Conservation (phyloP, 2,797 vertebrate species). For the Labeo calbasu region DNA sequence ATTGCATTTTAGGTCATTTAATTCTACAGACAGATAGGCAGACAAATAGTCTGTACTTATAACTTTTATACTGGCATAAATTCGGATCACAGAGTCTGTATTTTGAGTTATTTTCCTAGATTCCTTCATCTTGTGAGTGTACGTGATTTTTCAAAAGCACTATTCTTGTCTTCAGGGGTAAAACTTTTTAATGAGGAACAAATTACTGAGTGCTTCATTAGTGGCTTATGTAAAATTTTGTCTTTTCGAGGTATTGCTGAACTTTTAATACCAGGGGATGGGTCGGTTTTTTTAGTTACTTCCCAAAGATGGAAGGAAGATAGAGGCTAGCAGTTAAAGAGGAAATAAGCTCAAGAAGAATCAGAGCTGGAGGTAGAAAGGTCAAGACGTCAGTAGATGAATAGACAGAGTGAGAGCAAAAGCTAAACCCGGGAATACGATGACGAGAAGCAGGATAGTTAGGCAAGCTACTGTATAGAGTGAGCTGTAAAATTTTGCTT, state of each 20-base stretch:
- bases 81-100: not conserved
- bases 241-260: constrained; percentile 36
- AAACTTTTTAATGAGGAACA: constrained; percentile 30
- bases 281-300: not conserved
- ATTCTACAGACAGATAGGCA: not conserved
- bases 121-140: not conserved
- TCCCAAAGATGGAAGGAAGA: constrained; percentile 6
- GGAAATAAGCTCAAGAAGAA: not conserved
- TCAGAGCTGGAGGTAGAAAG: constrained; percentile 9
- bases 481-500: constrained; percentile 22
- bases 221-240: constrained; percentile 37
- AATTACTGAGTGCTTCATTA: constrained; percentile 22
- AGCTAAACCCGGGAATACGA: not conserved
- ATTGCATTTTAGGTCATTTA: not conserved
- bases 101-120: not conserved
- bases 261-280: constrained; percentile 29
- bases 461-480: not conserved
- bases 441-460: not conserved
- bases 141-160: not conserved
- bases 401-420: constrained; percentile 1
- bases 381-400: not conserved
- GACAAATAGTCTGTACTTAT: not conserved
- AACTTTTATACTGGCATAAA: not conserved
- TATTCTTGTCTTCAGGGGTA: constrained; percentile 17
- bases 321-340: constrained; percentile 6